These are phyloP conservation scores for Magallana angulata DNA, from an alignment of 1,140 invertebrate genomes.

Conservation along the genomic window DNA sequence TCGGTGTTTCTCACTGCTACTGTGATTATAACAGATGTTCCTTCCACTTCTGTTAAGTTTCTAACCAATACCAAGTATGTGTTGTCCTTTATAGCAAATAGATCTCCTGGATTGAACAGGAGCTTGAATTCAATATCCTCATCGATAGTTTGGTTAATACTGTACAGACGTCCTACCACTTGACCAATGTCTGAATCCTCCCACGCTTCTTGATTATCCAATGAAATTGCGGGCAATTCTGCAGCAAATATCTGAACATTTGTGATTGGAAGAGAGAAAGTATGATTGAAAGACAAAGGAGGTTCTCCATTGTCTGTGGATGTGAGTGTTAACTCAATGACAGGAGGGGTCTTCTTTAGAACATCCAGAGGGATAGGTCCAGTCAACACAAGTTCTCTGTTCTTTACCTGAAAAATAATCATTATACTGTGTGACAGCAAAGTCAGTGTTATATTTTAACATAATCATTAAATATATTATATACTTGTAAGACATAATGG, in stretches of 20 bases:
- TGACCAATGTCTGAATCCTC: conserved; percentile 54
- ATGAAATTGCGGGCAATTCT: conserved; percentile 62
- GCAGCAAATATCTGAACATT: conserved; percentile 60
- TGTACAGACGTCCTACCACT: conserved; percentile 60
- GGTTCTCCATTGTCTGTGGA: conserved; percentile 68
- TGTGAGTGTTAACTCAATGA: conserved; percentile 57
- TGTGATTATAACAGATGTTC: conserved; percentile 55
- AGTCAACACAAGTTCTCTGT: conserved; percentile 51
- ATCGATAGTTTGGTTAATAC: conserved; percentile 52
- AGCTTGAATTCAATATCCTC: conserved; percentile 61
- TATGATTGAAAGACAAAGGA: conserved; percentile 54
- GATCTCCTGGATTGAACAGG: conserved; percentile 50
- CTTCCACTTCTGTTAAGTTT: conserved; percentile 55
- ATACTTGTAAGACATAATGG: too few relatives aligned
- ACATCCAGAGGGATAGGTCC: conserved; percentile 52
- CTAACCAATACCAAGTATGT: conserved; percentile 57
- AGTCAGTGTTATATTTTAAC: too few relatives aligned
- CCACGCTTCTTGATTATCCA: conserved; percentile 54
- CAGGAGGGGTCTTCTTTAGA: conserved; percentile 56
- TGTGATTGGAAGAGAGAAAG: conserved; percentile 63
- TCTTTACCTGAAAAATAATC: conserved; percentile 60
- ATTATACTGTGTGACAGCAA: too few relatives aligned
- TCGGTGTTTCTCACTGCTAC: conserved; percentile 62
- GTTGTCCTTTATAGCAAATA: conserved; percentile 64
- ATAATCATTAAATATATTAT: too few relatives aligned